A percentile compares a stretch with the other conserved stretches of the same genome.
Evolutionary conservation across 2,888 invertebrate genomes (phyloP).

Genomic region (Hydropsyche betteni): DNA sequence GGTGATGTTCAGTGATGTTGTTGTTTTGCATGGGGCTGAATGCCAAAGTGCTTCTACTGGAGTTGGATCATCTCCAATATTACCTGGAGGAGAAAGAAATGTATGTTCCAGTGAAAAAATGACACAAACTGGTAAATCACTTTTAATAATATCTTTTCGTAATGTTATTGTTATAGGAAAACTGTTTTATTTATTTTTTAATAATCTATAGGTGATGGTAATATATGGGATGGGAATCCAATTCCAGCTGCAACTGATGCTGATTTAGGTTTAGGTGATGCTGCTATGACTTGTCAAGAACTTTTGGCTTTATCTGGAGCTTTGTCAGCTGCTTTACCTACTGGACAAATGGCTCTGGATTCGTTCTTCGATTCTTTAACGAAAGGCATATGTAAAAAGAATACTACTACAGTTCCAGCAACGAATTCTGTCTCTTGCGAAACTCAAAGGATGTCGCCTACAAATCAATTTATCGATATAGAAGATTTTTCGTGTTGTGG

Average conservation of each 20-base stretch:
- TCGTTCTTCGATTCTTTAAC: slow-evolving; percentile 83
- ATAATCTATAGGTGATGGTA: slow-evolving; percentile 67
- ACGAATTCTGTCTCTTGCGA: slow-evolving; percentile 42
- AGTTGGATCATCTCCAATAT: slow-evolving; percentile 55
- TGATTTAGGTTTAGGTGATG: slow-evolving; percentile 66
- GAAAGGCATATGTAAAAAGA: slow-evolving; percentile 71
- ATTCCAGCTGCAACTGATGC: slow-evolving; percentile 56
- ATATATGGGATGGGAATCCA: slow-evolving; percentile 70
- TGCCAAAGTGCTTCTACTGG: slow-evolving; percentile 45
- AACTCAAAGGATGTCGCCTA: slow-evolving; percentile 39
- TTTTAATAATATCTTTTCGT: neutral
- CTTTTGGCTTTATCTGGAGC: slow-evolving; percentile 91
- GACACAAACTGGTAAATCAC: slow-evolving; percentile 77
- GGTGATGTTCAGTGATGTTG: slow-evolving; percentile 90
- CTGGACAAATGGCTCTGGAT: slow-evolving; percentile 84
- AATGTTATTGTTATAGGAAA: neutral
- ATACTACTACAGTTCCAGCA: slow-evolving; percentile 29
- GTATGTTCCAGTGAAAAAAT: slow-evolving; percentile 88
- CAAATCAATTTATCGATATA: slow-evolving; percentile 62
- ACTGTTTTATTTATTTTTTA: neutral
- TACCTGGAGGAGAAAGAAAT: slow-evolving; percentile 67
- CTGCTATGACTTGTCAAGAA: slow-evolving; percentile 87
- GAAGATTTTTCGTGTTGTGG: slow-evolving; percentile 82
- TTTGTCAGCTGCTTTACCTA: slow-evolving; percentile 88
- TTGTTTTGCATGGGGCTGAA: slow-evolving; percentile 73